phyloP scores from a whole-genome alignment of 1,140 invertebrate species.

The Stegodyphus mimosarum region DNA sequence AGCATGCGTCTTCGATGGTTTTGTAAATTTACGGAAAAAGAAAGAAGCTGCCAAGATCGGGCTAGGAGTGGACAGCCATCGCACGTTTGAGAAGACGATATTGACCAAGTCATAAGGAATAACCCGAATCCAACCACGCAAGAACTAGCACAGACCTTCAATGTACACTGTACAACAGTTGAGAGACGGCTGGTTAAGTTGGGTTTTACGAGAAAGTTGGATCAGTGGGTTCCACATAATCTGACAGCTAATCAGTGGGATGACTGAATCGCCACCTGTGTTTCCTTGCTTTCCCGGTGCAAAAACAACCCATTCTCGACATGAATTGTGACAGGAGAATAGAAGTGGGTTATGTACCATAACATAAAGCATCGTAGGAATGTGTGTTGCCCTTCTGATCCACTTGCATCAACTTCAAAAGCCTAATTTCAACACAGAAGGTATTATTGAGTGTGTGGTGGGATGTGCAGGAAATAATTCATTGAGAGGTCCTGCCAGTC shows the following conservation, averaged over 20 bases:
- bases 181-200: background rate
- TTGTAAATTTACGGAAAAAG: background rate
- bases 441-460: constrained; percentile 19
- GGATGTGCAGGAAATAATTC: constrained; percentile 1
- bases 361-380: constrained; percentile 1
- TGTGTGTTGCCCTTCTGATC: constrained; percentile 1
- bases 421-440: constrained; percentile 2
- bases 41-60: background rate
- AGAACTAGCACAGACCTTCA: too few relatives aligned
- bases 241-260: background rate
- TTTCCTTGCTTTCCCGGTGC: constrained; percentile 6
- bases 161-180: too few relatives aligned
- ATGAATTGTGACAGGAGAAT: background rate
- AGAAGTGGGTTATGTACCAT: constrained; percentile 10
- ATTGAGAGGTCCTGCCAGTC: constrained; percentile 3
- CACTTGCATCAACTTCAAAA: background rate
- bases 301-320: constrained; percentile 1
- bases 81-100: background rate
- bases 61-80: too few relatives aligned
- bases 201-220: constrained; percentile 7
- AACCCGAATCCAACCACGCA: too few relatives aligned
- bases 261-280: constrained; percentile 5
- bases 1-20: too few relatives aligned
- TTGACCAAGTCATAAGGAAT: too few relatives aligned
- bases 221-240: background rate